Evolutionary conservation across 2,888 invertebrate genomes (phyloP).

Genomic region (Orthosia cruda): DNA sequence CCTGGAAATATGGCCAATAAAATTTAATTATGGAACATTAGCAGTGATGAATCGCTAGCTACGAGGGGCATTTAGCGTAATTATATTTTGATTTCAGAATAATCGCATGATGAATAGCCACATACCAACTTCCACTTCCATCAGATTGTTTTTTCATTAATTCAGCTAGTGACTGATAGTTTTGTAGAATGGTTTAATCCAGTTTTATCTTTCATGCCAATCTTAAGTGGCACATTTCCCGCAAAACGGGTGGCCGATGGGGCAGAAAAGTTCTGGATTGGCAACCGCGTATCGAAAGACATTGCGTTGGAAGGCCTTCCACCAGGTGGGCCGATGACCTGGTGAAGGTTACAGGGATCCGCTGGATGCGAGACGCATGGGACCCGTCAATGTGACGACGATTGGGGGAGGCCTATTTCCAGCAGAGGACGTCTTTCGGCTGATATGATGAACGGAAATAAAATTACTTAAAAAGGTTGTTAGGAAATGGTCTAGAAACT

Average conservation of each 20-base stretch:
- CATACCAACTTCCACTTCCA: slow-evolving; percentile 79
- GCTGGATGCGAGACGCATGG: too few relatives aligned
- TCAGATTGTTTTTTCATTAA: slow-evolving; percentile 78
- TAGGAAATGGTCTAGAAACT: slow-evolving; percentile 15
- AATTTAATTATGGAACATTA: slow-evolving; percentile 86
- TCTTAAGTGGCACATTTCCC: too few relatives aligned
- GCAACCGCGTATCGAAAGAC: too few relatives aligned
- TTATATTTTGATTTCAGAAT: slow-evolving; percentile 88
- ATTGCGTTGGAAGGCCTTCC: too few relatives aligned
- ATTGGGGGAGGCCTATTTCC: too few relatives aligned
- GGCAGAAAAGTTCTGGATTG: too few relatives aligned
- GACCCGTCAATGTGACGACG: too few relatives aligned
- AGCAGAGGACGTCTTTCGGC: too few relatives aligned
- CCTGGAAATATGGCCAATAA: slow-evolving; percentile 80
- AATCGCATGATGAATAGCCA: slow-evolving; percentile 85
- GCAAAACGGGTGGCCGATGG: too few relatives aligned
- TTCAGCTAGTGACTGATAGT: slow-evolving; percentile 74
- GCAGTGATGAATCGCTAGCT: slow-evolving; percentile 82
- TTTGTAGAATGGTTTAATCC: slow-evolving; percentile 72
- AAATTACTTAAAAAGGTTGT: slow-evolving; percentile 19
- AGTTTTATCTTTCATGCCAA: slow-evolving; percentile 58
- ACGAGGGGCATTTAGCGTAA: slow-evolving; percentile 82
- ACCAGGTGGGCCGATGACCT: too few relatives aligned
- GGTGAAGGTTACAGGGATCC: too few relatives aligned
- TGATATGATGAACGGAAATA: slow-evolving; percentile 6